Conservation (phyloP, 1,140 invertebrate species). For the Euwallacea similis region DNA sequence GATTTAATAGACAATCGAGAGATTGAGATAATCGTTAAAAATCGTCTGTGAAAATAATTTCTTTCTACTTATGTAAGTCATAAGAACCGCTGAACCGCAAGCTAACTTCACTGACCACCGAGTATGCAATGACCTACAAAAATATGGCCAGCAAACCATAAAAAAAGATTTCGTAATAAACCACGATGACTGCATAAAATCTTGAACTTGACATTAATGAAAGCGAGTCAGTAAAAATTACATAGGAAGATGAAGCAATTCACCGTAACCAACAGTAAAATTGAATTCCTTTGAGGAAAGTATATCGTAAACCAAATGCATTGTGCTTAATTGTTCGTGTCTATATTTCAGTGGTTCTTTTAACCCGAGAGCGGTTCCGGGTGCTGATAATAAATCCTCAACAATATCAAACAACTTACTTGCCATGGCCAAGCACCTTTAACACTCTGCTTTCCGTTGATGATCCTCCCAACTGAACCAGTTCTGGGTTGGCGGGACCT, state of each 20-base stretch:
- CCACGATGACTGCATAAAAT: slow-evolving; percentile 17
- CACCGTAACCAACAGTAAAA: slow-evolving; percentile 22
- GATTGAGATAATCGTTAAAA: too few relatives aligned
- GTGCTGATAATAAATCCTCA: neutral
- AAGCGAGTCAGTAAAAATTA: slow-evolving; percentile 15
- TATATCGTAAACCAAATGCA: neutral
- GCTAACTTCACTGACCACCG: too few relatives aligned
- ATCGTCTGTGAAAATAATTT: too few relatives aligned
- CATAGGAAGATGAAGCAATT: slow-evolving; percentile 8
- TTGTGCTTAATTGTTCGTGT: neutral
- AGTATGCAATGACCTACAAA: neutral
- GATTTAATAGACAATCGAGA: too few relatives aligned
- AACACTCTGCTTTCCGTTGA: slow-evolving; percentile 75
- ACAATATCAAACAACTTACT: slow-evolving; percentile 54
- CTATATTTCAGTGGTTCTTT: too few relatives aligned
- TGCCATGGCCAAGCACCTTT: slow-evolving; percentile 85
- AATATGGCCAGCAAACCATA: neutral
- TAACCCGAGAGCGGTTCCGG: neutral
- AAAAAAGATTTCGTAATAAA: slow-evolving; percentile 19
- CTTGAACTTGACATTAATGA: slow-evolving; percentile 28
- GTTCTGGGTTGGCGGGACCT: slow-evolving; percentile 59
- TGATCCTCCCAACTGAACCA: slow-evolving; percentile 65
- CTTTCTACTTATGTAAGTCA: too few relatives aligned
- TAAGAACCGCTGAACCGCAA: too few relatives aligned
- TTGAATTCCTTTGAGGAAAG: slow-evolving; percentile 24